Percentiles rank a stretch among this genome's conserved stretches.
These are phyloP conservation scores for Scaptomyza polygonia DNA, from an alignment of 2,888 invertebrate species.

Conservation along the genomic window DNA sequence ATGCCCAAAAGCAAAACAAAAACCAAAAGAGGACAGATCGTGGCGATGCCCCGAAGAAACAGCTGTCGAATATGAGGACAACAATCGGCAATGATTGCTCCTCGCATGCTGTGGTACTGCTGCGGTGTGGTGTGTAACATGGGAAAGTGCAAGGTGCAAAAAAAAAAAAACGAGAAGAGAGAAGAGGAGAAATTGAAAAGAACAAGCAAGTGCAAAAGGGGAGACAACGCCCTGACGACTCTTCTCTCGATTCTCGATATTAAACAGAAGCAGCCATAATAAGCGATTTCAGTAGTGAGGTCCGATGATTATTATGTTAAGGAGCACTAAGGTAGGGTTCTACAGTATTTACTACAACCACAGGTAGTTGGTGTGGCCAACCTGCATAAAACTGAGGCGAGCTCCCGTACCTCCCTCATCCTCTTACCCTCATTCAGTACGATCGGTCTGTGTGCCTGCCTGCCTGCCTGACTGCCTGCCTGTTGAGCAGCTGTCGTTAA, in stretches of 20 bases:
- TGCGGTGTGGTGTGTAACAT: conserved; percentile 44
- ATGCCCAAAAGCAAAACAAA: conserved; percentile 42
- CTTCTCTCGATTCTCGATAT: conserved; percentile 27
- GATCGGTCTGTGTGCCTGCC: not conserved
- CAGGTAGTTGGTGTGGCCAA: conserved; percentile 32
- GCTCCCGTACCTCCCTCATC: conserved; percentile 20
- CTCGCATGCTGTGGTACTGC: conserved; percentile 12
- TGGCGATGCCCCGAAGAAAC: conserved; percentile 53
- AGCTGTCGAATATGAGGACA: conserved; percentile 68
- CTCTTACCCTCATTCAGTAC: conserved; percentile 2
- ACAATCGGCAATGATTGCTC: conserved; percentile 32
- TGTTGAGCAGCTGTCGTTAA: conserved; percentile 77
- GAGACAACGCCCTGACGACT: conserved; percentile 28
- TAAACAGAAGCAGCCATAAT: conserved; percentile 74
- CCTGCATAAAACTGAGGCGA: conserved; percentile 37
- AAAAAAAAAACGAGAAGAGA: conserved; percentile 9
- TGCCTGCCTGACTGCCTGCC: conserved; percentile 13
- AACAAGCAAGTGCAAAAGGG: conserved; percentile 5
- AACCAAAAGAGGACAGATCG: conserved; percentile 49
- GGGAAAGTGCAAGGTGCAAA: conserved; percentile 73
- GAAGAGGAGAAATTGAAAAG: conserved; percentile 22
- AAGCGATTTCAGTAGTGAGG: conserved; percentile 45
- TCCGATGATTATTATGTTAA: conserved; percentile 62
- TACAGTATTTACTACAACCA: conserved; percentile 1
- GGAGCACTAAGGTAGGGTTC: conserved; percentile 26